phyloP scores from a whole-genome alignment of 2,888 invertebrate species.

The Drosophila leonis region DNA sequence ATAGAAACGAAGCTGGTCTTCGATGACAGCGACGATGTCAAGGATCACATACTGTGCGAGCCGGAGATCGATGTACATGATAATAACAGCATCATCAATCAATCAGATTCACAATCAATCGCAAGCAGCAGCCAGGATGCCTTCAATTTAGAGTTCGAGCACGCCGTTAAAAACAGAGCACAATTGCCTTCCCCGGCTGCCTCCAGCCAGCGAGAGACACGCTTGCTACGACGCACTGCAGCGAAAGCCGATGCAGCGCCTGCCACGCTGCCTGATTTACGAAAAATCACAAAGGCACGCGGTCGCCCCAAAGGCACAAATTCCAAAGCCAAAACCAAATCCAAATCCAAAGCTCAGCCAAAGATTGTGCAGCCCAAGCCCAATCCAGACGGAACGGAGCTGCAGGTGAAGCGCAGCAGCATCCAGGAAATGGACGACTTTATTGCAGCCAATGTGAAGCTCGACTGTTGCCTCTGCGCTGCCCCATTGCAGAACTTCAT shows the following conservation, averaged over 20 bases:
- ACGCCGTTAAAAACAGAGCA: conserved; percentile 17
- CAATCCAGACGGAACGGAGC: conserved; percentile 26
- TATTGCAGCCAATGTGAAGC: conserved; percentile 73
- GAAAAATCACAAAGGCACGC: conserved; percentile 43
- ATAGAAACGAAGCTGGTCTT: conserved; percentile 55
- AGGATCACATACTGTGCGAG: conserved; percentile 74
- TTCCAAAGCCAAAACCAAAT: neutral
- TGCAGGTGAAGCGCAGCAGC: conserved; percentile 65
- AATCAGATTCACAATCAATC: neutral
- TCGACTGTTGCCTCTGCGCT: conserved; percentile 66
- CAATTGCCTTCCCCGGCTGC: conserved; percentile 4
- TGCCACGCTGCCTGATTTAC: neutral
- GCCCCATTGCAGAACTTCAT: conserved; percentile 60
- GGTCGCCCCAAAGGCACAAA: conserved; percentile 61
- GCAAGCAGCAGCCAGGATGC: conserved; percentile 14
- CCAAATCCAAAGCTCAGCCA: neutral
- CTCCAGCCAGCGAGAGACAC: conserved; percentile 50
- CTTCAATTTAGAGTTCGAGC: conserved; percentile 20
- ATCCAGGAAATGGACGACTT: conserved; percentile 74
- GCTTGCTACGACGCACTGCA: conserved; percentile 58
- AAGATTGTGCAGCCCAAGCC: conserved; percentile 11
- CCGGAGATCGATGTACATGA: conserved; percentile 70
- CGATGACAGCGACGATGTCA: conserved; percentile 49
- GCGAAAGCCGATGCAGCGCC: neutral
- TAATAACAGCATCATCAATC: conserved; percentile 7